These are phyloP conservation scores for Cephus cinctus DNA, from an alignment of 1,140 invertebrate species.

Conservation along the genomic window DNA sequence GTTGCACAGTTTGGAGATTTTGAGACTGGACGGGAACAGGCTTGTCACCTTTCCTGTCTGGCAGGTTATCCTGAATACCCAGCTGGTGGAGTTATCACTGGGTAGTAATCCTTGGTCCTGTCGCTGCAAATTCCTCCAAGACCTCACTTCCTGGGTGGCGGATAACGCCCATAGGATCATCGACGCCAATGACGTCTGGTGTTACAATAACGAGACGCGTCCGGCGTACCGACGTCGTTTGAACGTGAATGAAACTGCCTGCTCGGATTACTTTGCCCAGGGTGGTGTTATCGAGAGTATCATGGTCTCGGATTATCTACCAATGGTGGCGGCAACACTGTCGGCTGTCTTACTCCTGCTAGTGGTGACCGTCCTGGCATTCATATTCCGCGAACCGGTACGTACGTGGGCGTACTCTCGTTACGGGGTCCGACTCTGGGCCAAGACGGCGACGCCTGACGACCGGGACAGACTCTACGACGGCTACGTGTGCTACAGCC, in stretches of 20 bases:
- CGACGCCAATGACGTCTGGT: constrained; percentile 76
- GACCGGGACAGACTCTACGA: constrained; percentile 87
- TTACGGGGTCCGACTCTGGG: constrained; percentile 78
- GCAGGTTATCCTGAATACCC: constrained; percentile 74
- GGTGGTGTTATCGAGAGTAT: constrained; percentile 81
- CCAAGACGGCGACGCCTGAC: constrained; percentile 53
- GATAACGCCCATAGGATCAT: constrained; percentile 78
- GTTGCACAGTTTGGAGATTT: constrained; percentile 74
- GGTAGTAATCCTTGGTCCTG: constrained; percentile 87
- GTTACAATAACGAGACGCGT: constrained; percentile 74
- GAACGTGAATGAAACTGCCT: constrained; percentile 78
- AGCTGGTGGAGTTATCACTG: constrained; percentile 70
- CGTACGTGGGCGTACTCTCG: constrained; percentile 85
- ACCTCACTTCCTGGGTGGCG: constrained; percentile 79
- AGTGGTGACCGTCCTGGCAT: constrained; percentile 72
- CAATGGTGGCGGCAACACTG: constrained; percentile 77
- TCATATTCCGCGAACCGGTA: constrained; percentile 81
- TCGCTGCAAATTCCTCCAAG: constrained; percentile 85
- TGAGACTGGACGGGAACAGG: constrained; percentile 82
- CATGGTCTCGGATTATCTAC: constrained; percentile 80
- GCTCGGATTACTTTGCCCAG: constrained; percentile 80
- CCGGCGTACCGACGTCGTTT: constrained; percentile 70
- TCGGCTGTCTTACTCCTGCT: constrained; percentile 73
- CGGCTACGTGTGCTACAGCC: constrained; percentile 89
- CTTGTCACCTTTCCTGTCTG: constrained; percentile 80